Conservation (phyloP, 2,113 vertebrate species). For the Pimephales promelas region DNA sequence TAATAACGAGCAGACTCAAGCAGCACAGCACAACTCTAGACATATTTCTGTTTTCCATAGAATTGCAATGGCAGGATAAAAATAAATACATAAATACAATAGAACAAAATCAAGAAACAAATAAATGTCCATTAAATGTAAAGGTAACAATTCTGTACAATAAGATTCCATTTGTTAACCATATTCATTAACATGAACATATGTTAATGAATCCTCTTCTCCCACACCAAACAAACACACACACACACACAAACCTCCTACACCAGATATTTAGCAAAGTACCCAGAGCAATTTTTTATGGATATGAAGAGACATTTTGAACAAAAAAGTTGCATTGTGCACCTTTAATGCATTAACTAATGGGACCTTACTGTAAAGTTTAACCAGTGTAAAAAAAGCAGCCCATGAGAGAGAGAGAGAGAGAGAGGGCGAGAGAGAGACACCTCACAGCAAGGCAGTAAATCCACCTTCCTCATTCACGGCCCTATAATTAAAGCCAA, state of each 20-base stretch:
- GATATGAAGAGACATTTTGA: no score
- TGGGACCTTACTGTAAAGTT: no score
- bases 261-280: no score
- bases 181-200: no score
- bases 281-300: no score
- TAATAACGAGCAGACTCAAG: not conserved
- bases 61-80: not conserved
- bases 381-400: not conserved
- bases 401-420: not conserved
- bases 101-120: not conserved
- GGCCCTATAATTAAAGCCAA: slow-evolving; percentile 59
- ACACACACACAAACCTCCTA: no score
- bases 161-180: no score
- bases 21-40: not conserved
- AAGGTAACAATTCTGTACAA: no score
- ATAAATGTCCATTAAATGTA: not conserved
- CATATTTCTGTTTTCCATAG: not conserved
- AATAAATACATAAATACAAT: not conserved
- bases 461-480: slow-evolving; percentile 52
- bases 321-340: no score
- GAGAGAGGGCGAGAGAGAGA: not conserved
- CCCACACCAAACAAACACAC: no score
- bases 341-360: no score
- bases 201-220: no score
- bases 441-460: slow-evolving; percentile 48